phyloP scores from a whole-genome alignment of 2,113 vertebrate genomes.

The Colius striatus region DNA sequence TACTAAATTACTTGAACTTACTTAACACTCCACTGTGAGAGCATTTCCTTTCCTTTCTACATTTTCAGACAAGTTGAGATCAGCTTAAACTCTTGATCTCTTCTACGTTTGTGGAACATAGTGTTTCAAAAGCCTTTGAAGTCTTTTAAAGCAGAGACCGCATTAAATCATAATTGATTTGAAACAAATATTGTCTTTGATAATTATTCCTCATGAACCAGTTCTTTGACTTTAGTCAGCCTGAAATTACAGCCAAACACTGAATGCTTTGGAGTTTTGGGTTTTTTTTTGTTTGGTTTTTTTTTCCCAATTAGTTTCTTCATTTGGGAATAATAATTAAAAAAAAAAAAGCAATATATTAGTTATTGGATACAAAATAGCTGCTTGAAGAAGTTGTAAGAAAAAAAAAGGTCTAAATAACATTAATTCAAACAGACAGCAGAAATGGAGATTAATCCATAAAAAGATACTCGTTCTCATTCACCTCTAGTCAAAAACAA shows the following conservation, averaged over 20 bases:
- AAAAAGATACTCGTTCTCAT: not conserved
- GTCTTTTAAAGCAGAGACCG: not conserved
- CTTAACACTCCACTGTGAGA: accelerated
- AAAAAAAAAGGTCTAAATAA: not conserved
- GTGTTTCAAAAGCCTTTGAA: not conserved
- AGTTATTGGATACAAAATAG: not conserved
- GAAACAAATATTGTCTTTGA: not conserved
- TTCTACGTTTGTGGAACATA: not conserved
- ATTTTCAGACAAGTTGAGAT: not conserved
- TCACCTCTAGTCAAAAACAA: not conserved
- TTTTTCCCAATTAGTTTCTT: not conserved
- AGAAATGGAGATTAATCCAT: not conserved
- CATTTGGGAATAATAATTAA: not conserved
- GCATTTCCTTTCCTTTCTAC: not conserved
- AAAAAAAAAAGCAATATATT: too few relatives aligned
- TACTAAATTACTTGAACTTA: not conserved
- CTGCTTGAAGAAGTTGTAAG: not conserved
- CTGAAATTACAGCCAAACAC: not conserved
- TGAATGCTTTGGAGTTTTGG: not conserved
- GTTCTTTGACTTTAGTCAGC: not conserved
- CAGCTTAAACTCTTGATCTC: not conserved
- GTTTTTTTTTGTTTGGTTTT: too few relatives aligned
- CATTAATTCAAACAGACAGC: not conserved
- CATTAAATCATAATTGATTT: not conserved
- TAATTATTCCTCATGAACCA: not conserved